These are phyloP conservation scores for Lethocerus indicus DNA, from an alignment of 1,140 invertebrate species.

Conservation along the genomic window DNA sequence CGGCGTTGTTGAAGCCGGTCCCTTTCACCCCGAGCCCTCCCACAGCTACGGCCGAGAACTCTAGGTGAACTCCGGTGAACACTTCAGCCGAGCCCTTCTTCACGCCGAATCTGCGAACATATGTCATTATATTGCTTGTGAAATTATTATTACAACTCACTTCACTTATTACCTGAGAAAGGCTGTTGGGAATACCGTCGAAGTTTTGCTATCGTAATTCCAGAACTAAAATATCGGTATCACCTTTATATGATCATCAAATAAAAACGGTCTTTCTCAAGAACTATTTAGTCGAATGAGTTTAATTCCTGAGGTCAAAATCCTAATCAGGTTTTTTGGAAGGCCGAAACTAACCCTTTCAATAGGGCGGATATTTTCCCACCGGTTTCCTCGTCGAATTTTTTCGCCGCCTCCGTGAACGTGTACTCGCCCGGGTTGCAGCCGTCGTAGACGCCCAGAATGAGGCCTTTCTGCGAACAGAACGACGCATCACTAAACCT, in stretches of 20 bases:
- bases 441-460: conserved; percentile 10
- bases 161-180: too few relatives aligned
- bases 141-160: too few relatives aligned
- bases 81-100: conserved; percentile 17
- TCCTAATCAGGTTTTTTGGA: too few relatives aligned
- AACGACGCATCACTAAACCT: too few relatives aligned
- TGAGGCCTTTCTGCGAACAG: conserved; percentile 8
- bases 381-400: conserved; percentile 9
- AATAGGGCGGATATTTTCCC: conserved; percentile 3
- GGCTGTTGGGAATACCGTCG: too few relatives aligned
- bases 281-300: too few relatives aligned
- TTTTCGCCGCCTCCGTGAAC: conserved; percentile 2
- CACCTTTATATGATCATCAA: too few relatives aligned
- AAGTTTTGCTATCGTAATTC: too few relatives aligned
- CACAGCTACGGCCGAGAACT: conserved; percentile 35
- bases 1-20: conserved; percentile 37
- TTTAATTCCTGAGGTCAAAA: too few relatives aligned
- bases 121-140: too few relatives aligned
- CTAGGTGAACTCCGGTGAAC: conserved; percentile 25
- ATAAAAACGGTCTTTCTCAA: too few relatives aligned
- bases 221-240: too few relatives aligned
- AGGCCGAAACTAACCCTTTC: conserved; percentile 10
- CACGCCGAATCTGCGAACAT: not conserved
- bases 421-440: conserved; percentile 8
- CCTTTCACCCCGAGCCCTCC: conserved; percentile 48